These are phyloP conservation scores for Copidosoma aretas DNA, from an alignment of 2,888 invertebrate genomes.

Conservation along the genomic window DNA sequence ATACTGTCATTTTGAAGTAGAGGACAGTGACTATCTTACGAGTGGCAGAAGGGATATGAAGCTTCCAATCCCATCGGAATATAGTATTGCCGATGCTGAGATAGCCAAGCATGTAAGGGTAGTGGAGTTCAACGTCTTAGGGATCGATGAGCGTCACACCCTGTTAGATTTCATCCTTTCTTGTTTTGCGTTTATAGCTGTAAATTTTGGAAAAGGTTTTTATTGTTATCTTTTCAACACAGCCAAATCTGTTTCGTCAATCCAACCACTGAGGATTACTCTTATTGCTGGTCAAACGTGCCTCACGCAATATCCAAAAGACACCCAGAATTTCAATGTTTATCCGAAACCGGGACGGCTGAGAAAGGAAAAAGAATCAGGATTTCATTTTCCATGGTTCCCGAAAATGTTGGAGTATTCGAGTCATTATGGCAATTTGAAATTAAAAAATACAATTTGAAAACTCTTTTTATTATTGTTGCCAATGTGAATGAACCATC, in stretches of 20 bases:
- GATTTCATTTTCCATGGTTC: slow-evolving; percentile 71
- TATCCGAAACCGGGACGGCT: slow-evolving; percentile 67
- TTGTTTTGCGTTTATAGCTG: slow-evolving; percentile 3
- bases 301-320: slow-evolving; percentile 62
- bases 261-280: slow-evolving; percentile 70
- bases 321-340: slow-evolving; percentile 65
- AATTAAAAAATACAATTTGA: slow-evolving; percentile 67
- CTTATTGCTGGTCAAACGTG: slow-evolving; percentile 67
- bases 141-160: slow-evolving; percentile 66
- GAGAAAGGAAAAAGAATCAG: slow-evolving; percentile 68
- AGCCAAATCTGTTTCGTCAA: slow-evolving; percentile 73
- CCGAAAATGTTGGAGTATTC: slow-evolving; percentile 69
- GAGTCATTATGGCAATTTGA: slow-evolving; percentile 74
- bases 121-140: slow-evolving; percentile 72
- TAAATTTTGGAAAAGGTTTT: neutral
- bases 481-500: slow-evolving; percentile 57
- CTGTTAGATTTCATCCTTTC: slow-evolving; percentile 57
- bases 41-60: slow-evolving; percentile 63
- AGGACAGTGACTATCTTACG: slow-evolving; percentile 70
- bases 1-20: slow-evolving; percentile 74
- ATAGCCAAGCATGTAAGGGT: slow-evolving; percentile 66
- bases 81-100: slow-evolving; percentile 54
- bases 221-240: slow-evolving; percentile 44
- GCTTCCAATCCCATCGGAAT: slow-evolving; percentile 50
- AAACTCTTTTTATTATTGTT: slow-evolving; percentile 69